Base-by-base conservation (phyloP, 2,888 invertebrate species). In the Erynnis tages region DNA sequence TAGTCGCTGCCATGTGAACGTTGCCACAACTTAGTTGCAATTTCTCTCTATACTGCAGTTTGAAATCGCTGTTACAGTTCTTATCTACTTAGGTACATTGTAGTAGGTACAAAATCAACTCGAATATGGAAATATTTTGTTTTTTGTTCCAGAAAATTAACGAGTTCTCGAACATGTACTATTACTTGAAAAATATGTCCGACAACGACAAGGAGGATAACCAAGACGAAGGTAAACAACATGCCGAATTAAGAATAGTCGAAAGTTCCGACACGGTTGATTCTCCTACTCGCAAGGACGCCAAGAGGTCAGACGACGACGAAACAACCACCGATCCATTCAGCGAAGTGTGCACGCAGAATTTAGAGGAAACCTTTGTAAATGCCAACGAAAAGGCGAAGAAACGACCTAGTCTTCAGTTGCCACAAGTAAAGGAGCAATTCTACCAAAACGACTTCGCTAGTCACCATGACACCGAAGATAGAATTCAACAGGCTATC, bases 121-220 rank as follows among this genome's bases (percentile, higher is more conserved):
- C n/a, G n/a, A n/a, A n/a, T n/a, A n/a, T n/a, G n/a, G n/a, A n/a
- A n/a, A n/a, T n/a, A 27, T 34, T 30, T 10, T 46, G 25, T 4
- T 21, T 1, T n/a, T 53, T 58, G 61, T 90, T 90, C 41, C 89
- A 94, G 94, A 94, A 95, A 93, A 96, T 96, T 91, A 95, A 95
- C 76, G 95, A 96, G 77, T 94, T 96, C 71, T 94, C 95, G 44
- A 95, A 93, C 71, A 95, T 96, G 93, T 96, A 96, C 76, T 94
- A 95, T 67, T 95, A 95, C 76, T 91, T 96, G 67, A 96, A 95
- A 79, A 95, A 94, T 59, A 94, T 95, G 81, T 93, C 93, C 29
- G 90, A 91, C 60, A 89, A 86, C 53, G 82, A 89, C 48, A 90
- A 90, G 63, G 92, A 93, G 56, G 91, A 91, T 34, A 76, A 79